A percentile compares a stretch with the other conserved stretches of the same genome.
Evolutionary conservation across 2,797 vertebrate species (phyloP).

Genomic region (Pterois miles): DNA sequence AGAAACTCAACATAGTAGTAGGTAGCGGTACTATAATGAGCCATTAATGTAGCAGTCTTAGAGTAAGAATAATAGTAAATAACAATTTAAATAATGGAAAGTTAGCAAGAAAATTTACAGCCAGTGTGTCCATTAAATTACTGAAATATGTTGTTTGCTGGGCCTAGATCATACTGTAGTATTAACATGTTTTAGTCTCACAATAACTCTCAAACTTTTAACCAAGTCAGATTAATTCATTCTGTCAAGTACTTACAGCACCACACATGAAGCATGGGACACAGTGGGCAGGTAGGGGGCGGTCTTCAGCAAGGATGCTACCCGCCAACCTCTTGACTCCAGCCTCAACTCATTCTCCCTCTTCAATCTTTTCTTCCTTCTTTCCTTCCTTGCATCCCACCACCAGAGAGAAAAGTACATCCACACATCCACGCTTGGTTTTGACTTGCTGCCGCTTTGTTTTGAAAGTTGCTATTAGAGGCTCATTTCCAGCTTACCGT

Average conservation of each 20-base stretch:
- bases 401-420: constrained; percentile 75
- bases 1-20: background rate
- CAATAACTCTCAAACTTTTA: constrained; percentile 27
- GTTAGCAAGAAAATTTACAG: background rate
- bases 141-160: background rate
- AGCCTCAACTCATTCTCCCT: constrained; percentile 77
- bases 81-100: background rate
- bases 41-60: no score
- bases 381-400: constrained; percentile 67
- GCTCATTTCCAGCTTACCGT: constrained; percentile 79
- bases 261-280: constrained; percentile 77
- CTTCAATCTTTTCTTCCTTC: constrained; percentile 63
- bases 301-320: constrained; percentile 77
- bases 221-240: constrained; percentile 64
- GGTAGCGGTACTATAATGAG: background rate
- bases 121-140: background rate
- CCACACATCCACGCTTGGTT: constrained; percentile 69
- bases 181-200: constrained; percentile 29
- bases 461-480: constrained; percentile 65
- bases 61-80: background rate
- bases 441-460: constrained; percentile 60
- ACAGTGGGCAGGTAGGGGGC: constrained; percentile 80
- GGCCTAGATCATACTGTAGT: background rate
- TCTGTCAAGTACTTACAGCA: constrained; percentile 81
- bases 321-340: constrained; percentile 73